Evolutionary conservation across 2,888 invertebrate genomes (phyloP).

Genomic region (Cephonodes hylas): DNA sequence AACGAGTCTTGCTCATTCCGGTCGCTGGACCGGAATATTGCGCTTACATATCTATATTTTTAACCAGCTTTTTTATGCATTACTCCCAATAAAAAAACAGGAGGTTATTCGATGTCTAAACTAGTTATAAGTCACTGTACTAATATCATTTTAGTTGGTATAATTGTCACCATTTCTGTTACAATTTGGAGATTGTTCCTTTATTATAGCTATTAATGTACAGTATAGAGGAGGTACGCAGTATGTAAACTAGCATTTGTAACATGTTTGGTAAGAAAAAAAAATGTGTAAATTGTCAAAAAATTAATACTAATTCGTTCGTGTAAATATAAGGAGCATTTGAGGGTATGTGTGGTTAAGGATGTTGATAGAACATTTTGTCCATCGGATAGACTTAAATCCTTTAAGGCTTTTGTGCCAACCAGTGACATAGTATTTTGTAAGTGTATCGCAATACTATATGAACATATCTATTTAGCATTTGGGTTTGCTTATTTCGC

Average conservation of each 20-base stretch:
- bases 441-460: not conserved
- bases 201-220: conserved; percentile 21
- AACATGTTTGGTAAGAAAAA: not conserved
- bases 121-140: conserved; percentile 37
- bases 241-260: conserved; percentile 13
- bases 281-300: not conserved
- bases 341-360: not conserved
- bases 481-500: not conserved
- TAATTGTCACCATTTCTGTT: conserved; percentile 12
- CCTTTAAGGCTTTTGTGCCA: not conserved
- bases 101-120: conserved; percentile 49
- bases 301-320: not conserved
- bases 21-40: not conserved
- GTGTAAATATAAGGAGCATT: not conserved
- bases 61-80: not conserved
- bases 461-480: not conserved
- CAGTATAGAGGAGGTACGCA: not conserved
- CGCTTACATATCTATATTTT: not conserved
- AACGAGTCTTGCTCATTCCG: not conserved
- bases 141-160: conserved; percentile 9
- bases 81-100: not conserved
- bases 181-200: conserved; percentile 28
- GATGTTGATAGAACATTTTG: not conserved
- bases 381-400: not conserved
- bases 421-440: not conserved